Conservation (phyloP, 2,113 vertebrate species). For the Stigmatopora nigra region DNA sequence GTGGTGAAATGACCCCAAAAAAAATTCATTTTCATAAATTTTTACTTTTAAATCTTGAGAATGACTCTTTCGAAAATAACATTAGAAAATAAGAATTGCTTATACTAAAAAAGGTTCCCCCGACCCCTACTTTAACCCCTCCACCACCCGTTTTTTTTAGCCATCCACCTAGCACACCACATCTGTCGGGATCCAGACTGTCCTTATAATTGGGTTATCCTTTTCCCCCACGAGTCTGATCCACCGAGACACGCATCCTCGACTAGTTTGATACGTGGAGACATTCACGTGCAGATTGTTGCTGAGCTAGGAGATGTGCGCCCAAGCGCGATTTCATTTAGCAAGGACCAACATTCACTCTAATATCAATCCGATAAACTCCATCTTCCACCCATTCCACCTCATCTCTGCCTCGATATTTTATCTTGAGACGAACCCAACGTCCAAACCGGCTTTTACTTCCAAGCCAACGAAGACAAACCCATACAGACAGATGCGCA, state of each 20-base stretch:
- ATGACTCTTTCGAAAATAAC: no score
- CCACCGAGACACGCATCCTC: slow-evolving; percentile 51
- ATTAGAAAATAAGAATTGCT: no score
- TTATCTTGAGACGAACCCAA: not conserved
- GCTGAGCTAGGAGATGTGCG: slow-evolving; percentile 52
- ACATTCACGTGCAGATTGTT: slow-evolving; percentile 47
- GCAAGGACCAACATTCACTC: slow-evolving; percentile 7
- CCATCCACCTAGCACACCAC: slow-evolving; percentile 49
- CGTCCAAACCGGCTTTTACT: slow-evolving; percentile 1
- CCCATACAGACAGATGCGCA: slow-evolving; percentile 39
- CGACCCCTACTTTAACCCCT: no score
- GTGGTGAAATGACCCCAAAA: no score
- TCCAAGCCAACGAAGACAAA: slow-evolving; percentile 25
- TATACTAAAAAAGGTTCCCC: no score
- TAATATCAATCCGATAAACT: not conserved
- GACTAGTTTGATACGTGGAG: slow-evolving; percentile 43
- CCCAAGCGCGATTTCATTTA: slow-evolving; percentile 42
- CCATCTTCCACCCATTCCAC: not conserved
- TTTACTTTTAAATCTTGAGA: no score
- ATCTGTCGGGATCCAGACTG: slow-evolving; percentile 66
- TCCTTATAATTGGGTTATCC: slow-evolving; percentile 69
- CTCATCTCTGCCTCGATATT: not conserved
- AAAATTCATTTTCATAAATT: no score
- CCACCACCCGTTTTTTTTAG: slow-evolving; percentile 20
- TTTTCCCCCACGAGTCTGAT: slow-evolving; percentile 62